A percentile compares a stretch with the other conserved stretches of the same genome.
phyloP scores from a whole-genome alignment of 2,888 invertebrate genomes.

The Sesamia inferens region DNA sequence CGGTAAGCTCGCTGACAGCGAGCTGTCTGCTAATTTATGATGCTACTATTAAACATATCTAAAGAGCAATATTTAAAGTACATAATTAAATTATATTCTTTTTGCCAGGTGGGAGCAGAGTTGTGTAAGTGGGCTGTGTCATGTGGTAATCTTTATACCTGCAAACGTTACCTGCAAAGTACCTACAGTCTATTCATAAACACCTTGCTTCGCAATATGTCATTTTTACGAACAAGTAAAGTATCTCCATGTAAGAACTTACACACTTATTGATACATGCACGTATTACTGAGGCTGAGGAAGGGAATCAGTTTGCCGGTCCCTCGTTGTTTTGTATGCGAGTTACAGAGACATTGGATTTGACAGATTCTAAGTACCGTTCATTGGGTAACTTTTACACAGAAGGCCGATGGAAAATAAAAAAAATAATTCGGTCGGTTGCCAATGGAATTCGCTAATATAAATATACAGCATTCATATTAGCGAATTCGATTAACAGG shows the following conservation, averaged over 20 bases:
- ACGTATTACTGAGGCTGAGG: too few relatives aligned
- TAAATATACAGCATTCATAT: too few relatives aligned
- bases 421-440: not conserved
- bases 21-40: too few relatives aligned
- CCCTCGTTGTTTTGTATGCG: slow-evolving; percentile 37
- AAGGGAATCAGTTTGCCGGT: too few relatives aligned
- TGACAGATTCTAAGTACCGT: not conserved
- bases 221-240: slow-evolving; percentile 76
- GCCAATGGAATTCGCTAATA: too few relatives aligned
- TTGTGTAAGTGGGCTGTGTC: too few relatives aligned
- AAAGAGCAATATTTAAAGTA: too few relatives aligned
- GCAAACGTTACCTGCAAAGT: not conserved
- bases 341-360: not conserved
- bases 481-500: not conserved
- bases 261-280: slow-evolving; percentile 66
- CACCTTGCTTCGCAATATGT: slow-evolving; percentile 67
- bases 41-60: too few relatives aligned
- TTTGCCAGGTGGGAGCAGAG: too few relatives aligned
- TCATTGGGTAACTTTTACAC: not conserved
- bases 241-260: slow-evolving; percentile 57
- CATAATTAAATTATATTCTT: too few relatives aligned
- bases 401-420: not conserved
- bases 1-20: too few relatives aligned
- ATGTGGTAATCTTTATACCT: too few relatives aligned
- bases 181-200: slow-evolving; percentile 52